Base-by-base conservation (phyloP, 2,888 invertebrate species). In the Agonopterix subpropinquella region DNA sequence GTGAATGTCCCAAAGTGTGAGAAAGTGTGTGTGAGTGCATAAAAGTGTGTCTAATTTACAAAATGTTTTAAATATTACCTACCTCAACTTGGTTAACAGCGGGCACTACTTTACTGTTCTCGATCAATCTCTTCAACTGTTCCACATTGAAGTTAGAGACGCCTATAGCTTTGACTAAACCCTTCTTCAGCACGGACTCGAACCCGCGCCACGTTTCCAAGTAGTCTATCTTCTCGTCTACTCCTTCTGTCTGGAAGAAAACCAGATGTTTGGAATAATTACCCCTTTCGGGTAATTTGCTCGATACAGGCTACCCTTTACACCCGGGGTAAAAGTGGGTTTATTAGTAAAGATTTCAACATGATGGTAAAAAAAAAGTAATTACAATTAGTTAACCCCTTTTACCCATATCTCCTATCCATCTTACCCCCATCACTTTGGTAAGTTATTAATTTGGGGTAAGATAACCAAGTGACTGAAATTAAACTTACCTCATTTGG, bases 61-160 rank as follows among this genome's bases (percentile, higher is more conserved):
- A 39, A 39, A 39, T 39, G n/a, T 39, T 37, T 10, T 37, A 10
- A 9, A 4, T 39, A 39, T 9, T 1, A 39, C 39, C n/a, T 50
- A 88, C 88, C 76, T 89, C 87, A 41, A 89, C 54, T 56, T 89
- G 93, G 63, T 92, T 91, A 7, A 77, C 77, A 0, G 81, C 91
- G 0, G 94, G 94, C 41, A 85, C 85, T 4, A 93, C 89, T 45
- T 77, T 82, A 46, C 92, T 91, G 53, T 89, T 83, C 1, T 87
- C 83, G 10, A 95, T 55, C 2, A 96, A 62, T 2, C 93, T 84
- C 54, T 90, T 88, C 51, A 95, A 78, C 71, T 96, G 96, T 4
- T 91, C 80, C 11, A 90, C 80, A 64, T 93, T 96, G 75, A 96
- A 96, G 80, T 96, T 96, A 47, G 95, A 95, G 0, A 96, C 77